Conservation (phyloP, 2,797 vertebrate species). For the Diplodus sargus region DNA sequence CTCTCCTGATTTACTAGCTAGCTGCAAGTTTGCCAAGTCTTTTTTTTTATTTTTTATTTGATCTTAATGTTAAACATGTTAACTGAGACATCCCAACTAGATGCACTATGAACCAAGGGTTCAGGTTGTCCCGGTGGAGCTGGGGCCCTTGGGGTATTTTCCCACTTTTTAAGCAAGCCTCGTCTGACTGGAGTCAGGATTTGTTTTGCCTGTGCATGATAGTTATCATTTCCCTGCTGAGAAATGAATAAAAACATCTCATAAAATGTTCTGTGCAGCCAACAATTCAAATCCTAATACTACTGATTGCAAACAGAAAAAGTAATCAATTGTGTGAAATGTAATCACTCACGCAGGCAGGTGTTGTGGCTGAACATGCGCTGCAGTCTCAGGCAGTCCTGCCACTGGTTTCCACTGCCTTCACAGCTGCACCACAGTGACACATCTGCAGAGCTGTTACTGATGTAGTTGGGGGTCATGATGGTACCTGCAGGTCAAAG, state of each 20-base stretch:
- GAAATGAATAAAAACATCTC: too few relatives aligned
- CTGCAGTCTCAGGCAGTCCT: conserved; percentile 91
- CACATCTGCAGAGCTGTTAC: conserved; percentile 89
- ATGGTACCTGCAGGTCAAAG: conserved; percentile 86
- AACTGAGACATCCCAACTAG: not conserved
- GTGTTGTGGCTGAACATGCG: conserved; percentile 91
- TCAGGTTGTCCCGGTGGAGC: too few relatives aligned
- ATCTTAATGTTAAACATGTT: not conserved
- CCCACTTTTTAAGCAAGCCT: not conserved
- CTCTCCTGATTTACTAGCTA: not conserved
- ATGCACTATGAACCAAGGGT: not conserved
- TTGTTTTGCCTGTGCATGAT: not conserved
- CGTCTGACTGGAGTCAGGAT: not conserved
- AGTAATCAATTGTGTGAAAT: not conserved
- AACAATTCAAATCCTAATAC: not conserved
- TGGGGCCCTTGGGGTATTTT: too few relatives aligned
- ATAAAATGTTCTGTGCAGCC: not conserved
- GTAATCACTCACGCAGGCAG: conserved; percentile 90
- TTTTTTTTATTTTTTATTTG: not conserved
- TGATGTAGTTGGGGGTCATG: conserved; percentile 97
- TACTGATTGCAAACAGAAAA: not conserved
- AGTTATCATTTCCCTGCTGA: not conserved
- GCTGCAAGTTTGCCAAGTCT: not conserved
- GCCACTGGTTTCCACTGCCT: conserved; percentile 93
- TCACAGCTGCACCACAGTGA: conserved; percentile 94